Percentiles rank a stretch among this genome's conserved stretches.
Evolutionary conservation across 1,140 invertebrate genomes (phyloP).

Genomic region (Lasioglossum albipes): DNA sequence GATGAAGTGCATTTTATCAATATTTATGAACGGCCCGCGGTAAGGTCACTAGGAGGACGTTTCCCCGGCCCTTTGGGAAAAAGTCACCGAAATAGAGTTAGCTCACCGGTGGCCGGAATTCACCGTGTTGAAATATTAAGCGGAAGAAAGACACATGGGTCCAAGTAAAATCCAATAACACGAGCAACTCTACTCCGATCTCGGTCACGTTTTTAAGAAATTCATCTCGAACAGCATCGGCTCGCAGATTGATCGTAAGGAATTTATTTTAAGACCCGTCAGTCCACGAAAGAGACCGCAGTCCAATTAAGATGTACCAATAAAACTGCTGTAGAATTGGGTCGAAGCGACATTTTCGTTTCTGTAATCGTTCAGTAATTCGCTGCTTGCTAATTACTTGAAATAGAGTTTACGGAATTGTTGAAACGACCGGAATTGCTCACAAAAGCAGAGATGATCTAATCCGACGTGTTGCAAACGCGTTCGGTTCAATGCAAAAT

Average conservation of each 20-base stretch:
- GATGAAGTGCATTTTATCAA: constrained; percentile 64
- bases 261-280: not conserved
- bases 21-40: constrained; percentile 72
- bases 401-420: no score
- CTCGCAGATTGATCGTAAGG: no score
- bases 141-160: not conserved
- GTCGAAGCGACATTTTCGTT: no score
- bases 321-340: no score
- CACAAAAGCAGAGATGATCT: not conserved
- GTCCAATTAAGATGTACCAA: no score
- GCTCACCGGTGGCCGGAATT: not conserved
- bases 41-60: constrained; percentile 69
- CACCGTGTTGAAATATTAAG: not conserved
- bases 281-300: no score
- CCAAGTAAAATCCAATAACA: not conserved
- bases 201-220: not conserved
- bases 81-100: not conserved
- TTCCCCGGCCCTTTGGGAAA: constrained; percentile 49
- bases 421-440: not conserved
- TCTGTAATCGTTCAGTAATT: no score
- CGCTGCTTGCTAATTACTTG: no score
- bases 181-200: no score
- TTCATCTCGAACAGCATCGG: not conserved
- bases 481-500: not conserved
- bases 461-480: not conserved